phyloP scores from a whole-genome alignment of 2,113 vertebrate genomes.

The Lampris megalopsis region DNA sequence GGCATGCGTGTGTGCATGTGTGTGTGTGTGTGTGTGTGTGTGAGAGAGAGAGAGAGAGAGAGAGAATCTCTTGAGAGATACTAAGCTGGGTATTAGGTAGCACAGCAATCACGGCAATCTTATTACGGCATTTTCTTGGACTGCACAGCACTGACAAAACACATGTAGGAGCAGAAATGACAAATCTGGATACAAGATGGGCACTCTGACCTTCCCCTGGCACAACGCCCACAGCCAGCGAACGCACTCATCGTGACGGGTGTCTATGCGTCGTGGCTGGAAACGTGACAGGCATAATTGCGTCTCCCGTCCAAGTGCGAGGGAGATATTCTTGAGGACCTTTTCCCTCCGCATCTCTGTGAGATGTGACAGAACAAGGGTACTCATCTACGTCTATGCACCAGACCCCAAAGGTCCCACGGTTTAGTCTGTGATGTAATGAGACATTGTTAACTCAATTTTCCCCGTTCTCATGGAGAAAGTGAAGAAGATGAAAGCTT shows the following conservation, averaged over 20 bases:
- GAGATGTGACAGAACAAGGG: conserved; percentile 78
- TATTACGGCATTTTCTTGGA: conserved; percentile 69
- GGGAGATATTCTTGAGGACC: conserved; percentile 83
- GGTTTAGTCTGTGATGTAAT: conserved; percentile 76
- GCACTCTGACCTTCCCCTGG: conserved; percentile 84
- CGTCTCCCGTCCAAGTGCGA: conserved; percentile 80
- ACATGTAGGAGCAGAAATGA: conserved; percentile 74
- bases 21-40: no score
- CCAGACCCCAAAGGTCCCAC: conserved; percentile 78
- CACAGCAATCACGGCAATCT: conserved; percentile 71
- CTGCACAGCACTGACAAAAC: conserved; percentile 67
- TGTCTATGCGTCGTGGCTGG: conserved; percentile 76
- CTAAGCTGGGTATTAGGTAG: conserved; percentile 39
- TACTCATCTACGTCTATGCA: conserved; percentile 74
- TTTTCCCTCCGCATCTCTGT: conserved; percentile 78
- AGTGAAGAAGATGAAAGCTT: conserved; percentile 58
- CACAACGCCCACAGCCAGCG: conserved; percentile 79
- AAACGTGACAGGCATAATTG: conserved; percentile 82
- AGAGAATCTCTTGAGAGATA: conserved; percentile 47
- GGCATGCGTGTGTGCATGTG: no score
- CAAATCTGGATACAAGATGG: conserved; percentile 83
- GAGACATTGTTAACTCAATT: conserved; percentile 82
- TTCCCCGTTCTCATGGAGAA: conserved; percentile 65
- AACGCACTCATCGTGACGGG: conserved; percentile 79
- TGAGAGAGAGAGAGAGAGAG: conserved; percentile 14